Base-by-base conservation (phyloP, 2,113 vertebrate genomes). In the Nycticorax nycticorax region DNA sequence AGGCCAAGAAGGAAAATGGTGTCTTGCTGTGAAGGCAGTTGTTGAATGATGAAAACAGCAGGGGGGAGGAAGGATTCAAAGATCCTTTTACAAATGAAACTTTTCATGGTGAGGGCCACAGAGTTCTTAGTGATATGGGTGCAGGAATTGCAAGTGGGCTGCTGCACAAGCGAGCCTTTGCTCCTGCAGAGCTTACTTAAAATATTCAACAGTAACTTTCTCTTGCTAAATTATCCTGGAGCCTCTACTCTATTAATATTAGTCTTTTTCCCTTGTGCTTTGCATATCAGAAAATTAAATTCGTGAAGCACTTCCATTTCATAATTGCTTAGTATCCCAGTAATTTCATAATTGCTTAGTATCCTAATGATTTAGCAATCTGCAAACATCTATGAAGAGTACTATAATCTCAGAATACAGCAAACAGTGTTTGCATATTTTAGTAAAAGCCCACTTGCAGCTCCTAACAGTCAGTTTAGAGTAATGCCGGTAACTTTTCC, bases 251-350 rank as follows among this genome's bases (percentile, higher is more conserved):
- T 35, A 48, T 67, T 77, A 74, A 48, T 43, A 39, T 21, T 21
- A 69, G 22, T 57, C 32, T 27, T 92, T 93, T 71, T 27, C 67
- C 47, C 68, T 37, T 62, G 33, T 74, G 75, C 32, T 81, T 90
- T 86, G 28, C 69, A 18, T 86, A 85, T 94, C 48, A 88, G 79
- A 88, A 95, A 90, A 90, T 85, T 47, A 78, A 77, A 94, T 90
- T 83, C 48, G 84, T 37, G 21, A 77, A 79, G 64, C 43, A 22
- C 66, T 91, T 80, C n/a, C 55, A 68, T 69, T 83, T 83, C 72
- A 35, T 71, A 89, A 86, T 69, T 92, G 32, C 68, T 74, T n/a
- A 41, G 45, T 45, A 88, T 82, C n/a, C 47, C 67, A 35, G 24
- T 50, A 35, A 69, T 39, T 57, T 47, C n/a, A 50, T 45, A 30